These are phyloP conservation scores for Aphaenogaster floridana DNA, from an alignment of 1,140 invertebrate genomes.

Conservation along the genomic window DNA sequence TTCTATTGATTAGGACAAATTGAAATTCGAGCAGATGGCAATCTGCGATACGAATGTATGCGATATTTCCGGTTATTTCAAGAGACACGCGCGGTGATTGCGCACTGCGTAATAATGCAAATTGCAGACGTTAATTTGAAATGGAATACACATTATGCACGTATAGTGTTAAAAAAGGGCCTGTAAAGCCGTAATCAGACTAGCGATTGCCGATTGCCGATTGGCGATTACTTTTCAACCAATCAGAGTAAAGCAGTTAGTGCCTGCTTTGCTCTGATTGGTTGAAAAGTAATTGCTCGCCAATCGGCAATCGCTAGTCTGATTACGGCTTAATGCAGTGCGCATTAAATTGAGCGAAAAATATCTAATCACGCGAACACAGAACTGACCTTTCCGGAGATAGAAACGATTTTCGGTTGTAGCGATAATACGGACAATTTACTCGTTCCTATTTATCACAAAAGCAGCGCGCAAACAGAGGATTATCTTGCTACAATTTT, in stretches of 20 bases:
- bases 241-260: too few species aligned
- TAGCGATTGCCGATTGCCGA: too few species aligned
- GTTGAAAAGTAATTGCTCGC: too few species aligned
- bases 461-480: neutral
- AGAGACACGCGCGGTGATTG: neutral
- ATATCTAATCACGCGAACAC: neutral
- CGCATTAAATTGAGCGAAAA: neutral
- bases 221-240: too few species aligned
- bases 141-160: neutral
- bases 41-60: neutral
- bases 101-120: neutral
- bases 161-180: neutral
- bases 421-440: neutral
- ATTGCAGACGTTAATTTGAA: neutral
- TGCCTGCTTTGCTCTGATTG: too few species aligned
- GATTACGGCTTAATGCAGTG: neutral
- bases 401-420: neutral
- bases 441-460: neutral
- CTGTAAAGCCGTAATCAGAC: neutral
- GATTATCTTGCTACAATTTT: slow-evolving; percentile 7
- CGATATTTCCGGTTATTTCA: neutral
- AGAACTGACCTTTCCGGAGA: neutral
- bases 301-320: too few species aligned
- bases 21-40: neutral
- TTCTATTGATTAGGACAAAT: neutral